Evolutionary conservation across 2,113 vertebrate genomes (phyloP).

Genomic region (Oreamnos americanus): DNA sequence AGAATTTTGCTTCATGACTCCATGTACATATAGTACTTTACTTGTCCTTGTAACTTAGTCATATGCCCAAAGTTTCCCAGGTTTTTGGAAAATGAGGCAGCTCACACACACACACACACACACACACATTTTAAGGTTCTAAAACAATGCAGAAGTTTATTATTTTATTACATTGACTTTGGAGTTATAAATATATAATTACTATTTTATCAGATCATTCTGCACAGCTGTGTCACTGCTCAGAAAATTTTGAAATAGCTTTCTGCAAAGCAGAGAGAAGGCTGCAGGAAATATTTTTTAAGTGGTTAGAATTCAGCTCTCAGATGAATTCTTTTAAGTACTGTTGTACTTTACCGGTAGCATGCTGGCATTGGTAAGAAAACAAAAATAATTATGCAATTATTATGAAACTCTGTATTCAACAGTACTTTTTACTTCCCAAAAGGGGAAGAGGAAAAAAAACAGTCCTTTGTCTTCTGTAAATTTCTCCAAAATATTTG

Average conservation of each 20-base stretch:
- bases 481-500: not conserved
- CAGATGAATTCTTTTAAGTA: not conserved
- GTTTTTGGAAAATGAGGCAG: conserved; percentile 18
- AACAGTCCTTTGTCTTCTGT: not conserved
- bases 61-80: not conserved
- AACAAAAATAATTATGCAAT: conserved; percentile 14
- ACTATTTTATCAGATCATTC: not conserved
- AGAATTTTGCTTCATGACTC: not conserved
- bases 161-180: not conserved
- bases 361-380: not conserved
- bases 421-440: not conserved
- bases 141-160: not conserved
- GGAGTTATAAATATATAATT: not conserved
- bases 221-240: not conserved
- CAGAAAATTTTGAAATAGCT: conserved; percentile 25
- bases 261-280: not conserved
- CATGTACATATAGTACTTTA: not conserved
- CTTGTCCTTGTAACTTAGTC: not conserved
- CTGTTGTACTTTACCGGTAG: not conserved
- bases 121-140: not conserved
- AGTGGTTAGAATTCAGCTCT: conserved; percentile 9
- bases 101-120: not conserved
- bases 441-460: not conserved
- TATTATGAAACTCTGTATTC: conserved; percentile 24
- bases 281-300: not conserved